These are phyloP conservation scores for Lobophora halterata DNA, from an alignment of 2,888 invertebrate species.

Conservation along the genomic window DNA sequence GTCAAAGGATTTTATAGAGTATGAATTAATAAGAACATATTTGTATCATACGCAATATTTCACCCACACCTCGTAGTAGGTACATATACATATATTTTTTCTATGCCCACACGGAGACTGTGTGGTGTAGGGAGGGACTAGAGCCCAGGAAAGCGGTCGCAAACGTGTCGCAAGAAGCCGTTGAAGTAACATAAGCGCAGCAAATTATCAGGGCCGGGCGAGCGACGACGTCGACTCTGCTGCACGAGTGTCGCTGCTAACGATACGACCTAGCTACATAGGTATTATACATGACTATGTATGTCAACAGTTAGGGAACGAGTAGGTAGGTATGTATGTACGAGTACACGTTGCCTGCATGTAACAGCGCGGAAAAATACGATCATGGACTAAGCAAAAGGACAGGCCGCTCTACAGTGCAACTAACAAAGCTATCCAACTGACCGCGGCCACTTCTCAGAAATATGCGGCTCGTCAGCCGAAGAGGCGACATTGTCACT, in stretches of 20 bases:
- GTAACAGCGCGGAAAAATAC: slow-evolving; percentile 58
- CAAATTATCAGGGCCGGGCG: slow-evolving; percentile 77
- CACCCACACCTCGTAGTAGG: too few relatives aligned
- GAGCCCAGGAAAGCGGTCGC: slow-evolving; percentile 64
- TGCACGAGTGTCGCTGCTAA: slow-evolving; percentile 59
- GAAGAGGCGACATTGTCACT: slow-evolving; percentile 34
- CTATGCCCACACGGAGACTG: slow-evolving; percentile 39
- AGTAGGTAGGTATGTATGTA: too few relatives aligned
- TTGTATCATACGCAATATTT: slow-evolving; percentile 1
- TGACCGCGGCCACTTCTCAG: slow-evolving; percentile 49
- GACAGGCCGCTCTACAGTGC: slow-evolving; percentile 51
- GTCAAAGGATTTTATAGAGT: neutral
- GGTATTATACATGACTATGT: slow-evolving; percentile 34
- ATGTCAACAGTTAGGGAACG: slow-evolving; percentile 53
- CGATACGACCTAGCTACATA: slow-evolving; percentile 48
- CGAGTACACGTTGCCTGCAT: slow-evolving; percentile 49
- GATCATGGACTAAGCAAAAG: slow-evolving; percentile 57
- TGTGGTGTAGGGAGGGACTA: slow-evolving; percentile 54
- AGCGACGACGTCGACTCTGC: slow-evolving; percentile 63
- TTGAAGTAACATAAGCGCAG: slow-evolving; percentile 79
- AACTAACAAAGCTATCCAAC: slow-evolving; percentile 45
- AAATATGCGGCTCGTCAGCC: slow-evolving; percentile 34
- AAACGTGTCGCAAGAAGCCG: slow-evolving; percentile 76
- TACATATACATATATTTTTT: too few relatives aligned
- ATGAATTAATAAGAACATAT: neutral